Base-by-base conservation (phyloP, 2,888 invertebrate genomes). In the Leptinotarsa haldemani region DNA sequence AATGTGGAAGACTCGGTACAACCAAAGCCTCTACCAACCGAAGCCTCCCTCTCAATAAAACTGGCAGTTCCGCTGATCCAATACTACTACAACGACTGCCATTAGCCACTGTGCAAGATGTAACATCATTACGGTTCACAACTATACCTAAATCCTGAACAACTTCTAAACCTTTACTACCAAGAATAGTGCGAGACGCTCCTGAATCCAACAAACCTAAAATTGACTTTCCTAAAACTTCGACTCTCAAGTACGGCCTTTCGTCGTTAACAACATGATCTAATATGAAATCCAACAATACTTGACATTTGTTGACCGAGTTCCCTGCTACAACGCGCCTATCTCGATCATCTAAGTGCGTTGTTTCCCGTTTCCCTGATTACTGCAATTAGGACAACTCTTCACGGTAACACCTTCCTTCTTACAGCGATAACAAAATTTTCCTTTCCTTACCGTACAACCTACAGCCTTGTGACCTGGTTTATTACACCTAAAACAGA, bases 71-170 rank as follows among this genome's bases (percentile, higher is more conserved):
- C 15, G 70, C 63, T 22, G 25, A 56, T 15, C 80, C 78, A 13
- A 74, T 71, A 65, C 67, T 58, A 16, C 13, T 7, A 40, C 66
- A 70, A 5, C 15, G 30, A 13, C 73, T n/a, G n/a, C 76, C 78
- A 74, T 80, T 78, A 2, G 80, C 80, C 15, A 80, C 75, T 18
- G 40, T 69, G 53, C 53, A 53, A n/a, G 53, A 53, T n/a, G 20
- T 53, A 15, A 48, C 48, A 13, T 48, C 15, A 48, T 48, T 48
- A 13, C 2, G 48, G n/a, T 53, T 18, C n/a, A 53, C 9, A 18
- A 12, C n/a, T n/a, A 53, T n/a, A 12, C 53, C 53, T 18, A 53
- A 53, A 7, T 53, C 53, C 9, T 18, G 53, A 18, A 53, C n/a
- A 53, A 53, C 18, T 18, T 53, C 53, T 18, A n/a, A n/a, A 53